A percentile compares a stretch with the other conserved stretches of the same genome.
phyloP scores from a whole-genome alignment of 2,797 vertebrate genomes.

The Lates japonicus region DNA sequence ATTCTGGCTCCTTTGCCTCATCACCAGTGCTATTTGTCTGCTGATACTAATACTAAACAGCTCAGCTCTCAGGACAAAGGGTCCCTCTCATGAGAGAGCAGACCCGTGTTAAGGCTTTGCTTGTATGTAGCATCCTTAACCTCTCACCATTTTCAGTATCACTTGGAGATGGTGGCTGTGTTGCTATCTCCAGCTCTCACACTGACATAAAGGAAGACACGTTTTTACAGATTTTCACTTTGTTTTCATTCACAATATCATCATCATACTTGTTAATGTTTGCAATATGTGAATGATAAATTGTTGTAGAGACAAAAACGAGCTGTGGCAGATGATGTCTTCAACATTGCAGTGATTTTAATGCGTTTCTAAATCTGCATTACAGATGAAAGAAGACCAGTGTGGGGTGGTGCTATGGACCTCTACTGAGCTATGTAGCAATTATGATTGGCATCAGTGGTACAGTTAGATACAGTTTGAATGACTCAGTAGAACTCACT shows the following conservation, averaged over 20 bases:
- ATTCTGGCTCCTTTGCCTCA: constrained; percentile 44
- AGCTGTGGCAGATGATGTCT: neutral
- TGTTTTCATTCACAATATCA: neutral
- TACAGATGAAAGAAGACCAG: neutral
- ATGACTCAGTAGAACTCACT: constrained; percentile 11
- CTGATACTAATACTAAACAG: constrained; percentile 77
- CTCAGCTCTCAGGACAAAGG: constrained; percentile 71
- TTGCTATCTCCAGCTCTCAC: neutral
- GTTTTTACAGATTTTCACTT: constrained; percentile 4
- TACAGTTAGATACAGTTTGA: neutral
- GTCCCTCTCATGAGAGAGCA: constrained; percentile 63
- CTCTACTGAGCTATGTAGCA: neutral
- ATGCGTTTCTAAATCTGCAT: neutral
- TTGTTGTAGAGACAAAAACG: neutral
- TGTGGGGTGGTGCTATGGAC: neutral
- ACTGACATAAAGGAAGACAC: neutral
- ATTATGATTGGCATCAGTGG: neutral
- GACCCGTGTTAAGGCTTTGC: constrained; percentile 48
- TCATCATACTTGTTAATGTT: neutral
- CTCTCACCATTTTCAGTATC: constrained; percentile 41
- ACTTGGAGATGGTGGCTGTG: constrained; percentile 34
- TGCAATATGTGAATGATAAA: neutral
- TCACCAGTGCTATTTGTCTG: constrained; percentile 61
- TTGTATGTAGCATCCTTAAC: constrained; percentile 55
- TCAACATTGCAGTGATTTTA: neutral